Evolutionary conservation across 1,140 invertebrate genomes (phyloP), one percentile per base, ranked within the genome.

Genomic region (Bombus waltoni): DNA sequence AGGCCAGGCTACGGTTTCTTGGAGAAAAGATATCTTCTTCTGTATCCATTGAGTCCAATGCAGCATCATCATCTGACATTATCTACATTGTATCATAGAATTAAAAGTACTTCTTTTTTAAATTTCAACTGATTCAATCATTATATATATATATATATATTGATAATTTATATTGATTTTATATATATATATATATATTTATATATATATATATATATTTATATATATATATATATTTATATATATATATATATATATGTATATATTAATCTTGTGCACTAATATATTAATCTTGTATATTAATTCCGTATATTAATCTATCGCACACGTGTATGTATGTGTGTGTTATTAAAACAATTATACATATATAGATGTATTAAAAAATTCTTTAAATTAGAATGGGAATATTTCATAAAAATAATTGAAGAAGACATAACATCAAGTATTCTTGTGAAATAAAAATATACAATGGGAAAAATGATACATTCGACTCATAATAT

Each of bases 31-130:
- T 93, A 83, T 95, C 94, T 91, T 95, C 95, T 47, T 95, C 95
- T 72, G 94, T 94, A 83, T 95, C 95, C 93, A 95, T 93, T 75
- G 94, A 95, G 82, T 95, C 95, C 93, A 95, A 88, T 85, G 93
- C 89, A 89, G 89, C 92, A 87, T 95, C 94, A 90, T 95, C 94
- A 91, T 95, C 94, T 87, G 94, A 94, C 95, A 95, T 95, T 89
- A 94, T 95, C 94, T 95, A 85, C 13, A 77, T 78, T 77, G 25
- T 71, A 80, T 78, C 32, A 66, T 8, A 66, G 5, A 35, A 68
- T 32, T 8, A 62, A 38, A 65, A n/a, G 47, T n/a, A 80, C 18
- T 80, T 35, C n/a, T 8, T 74, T 8, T 42, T 62, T 65, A 65
- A 22, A 38, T 35, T 62, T 28, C 5, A 42, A 25, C 2, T 22